Percentiles rank a stretch among this genome's conserved stretches.
These are phyloP conservation scores for Schizotus pectinicornis DNA, from an alignment of 2,888 invertebrate genomes.

Conservation along the genomic window DNA sequence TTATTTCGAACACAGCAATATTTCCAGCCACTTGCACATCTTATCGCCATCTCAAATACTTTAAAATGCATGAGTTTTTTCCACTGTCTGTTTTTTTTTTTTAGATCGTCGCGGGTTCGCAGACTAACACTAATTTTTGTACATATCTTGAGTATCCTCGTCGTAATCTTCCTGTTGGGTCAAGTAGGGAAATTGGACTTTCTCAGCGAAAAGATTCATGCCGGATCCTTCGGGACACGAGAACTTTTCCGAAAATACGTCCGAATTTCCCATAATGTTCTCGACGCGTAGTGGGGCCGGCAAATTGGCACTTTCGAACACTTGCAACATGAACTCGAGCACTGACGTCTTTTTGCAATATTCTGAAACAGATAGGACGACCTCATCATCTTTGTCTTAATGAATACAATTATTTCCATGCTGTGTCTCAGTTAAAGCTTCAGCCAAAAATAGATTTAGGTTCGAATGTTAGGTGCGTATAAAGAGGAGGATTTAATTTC, in stretches of 20 bases:
- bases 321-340: constrained; percentile 38
- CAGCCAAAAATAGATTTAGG: too few relatives aligned
- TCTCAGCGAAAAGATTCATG: constrained; percentile 33
- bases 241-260: constrained; percentile 37
- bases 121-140: neutral
- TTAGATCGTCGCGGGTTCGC: too few relatives aligned
- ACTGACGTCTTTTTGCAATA: constrained; percentile 37
- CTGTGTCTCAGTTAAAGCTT: too few relatives aligned
- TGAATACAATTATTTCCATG: too few relatives aligned
- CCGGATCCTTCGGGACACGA: constrained; percentile 39
- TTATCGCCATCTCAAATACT: constrained; percentile 2
- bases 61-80: constrained; percentile 14
- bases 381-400: too few relatives aligned
- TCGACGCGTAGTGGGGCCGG: constrained; percentile 42
- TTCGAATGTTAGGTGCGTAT: too few relatives aligned
- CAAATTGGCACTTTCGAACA: constrained; percentile 40
- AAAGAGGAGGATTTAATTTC: too few relatives aligned
- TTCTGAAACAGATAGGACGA: constrained; percentile 38
- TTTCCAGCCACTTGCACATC: neutral
- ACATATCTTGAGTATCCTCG: neutral
- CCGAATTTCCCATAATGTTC: constrained; percentile 41
- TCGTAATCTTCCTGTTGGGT: constrained; percentile 1
- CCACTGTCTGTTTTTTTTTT: neutral
- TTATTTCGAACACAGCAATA: constrained; percentile 2
- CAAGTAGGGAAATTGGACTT: constrained; percentile 39